These are phyloP conservation scores for Entomyzon cyanotis DNA, from an alignment of 2,113 vertebrate species.

Conservation along the genomic window DNA sequence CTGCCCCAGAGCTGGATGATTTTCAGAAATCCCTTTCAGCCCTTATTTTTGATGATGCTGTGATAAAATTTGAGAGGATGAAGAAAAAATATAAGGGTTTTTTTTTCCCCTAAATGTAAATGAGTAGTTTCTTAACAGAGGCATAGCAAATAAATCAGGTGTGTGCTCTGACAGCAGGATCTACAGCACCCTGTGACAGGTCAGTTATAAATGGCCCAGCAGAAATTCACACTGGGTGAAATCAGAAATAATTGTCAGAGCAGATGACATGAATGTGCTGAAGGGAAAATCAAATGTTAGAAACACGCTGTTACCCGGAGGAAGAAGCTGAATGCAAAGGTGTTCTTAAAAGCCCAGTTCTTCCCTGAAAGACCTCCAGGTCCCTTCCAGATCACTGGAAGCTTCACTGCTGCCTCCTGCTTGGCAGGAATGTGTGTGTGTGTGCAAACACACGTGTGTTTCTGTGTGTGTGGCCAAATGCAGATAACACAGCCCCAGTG, in stretches of 20 bases:
- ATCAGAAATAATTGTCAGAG: neutral
- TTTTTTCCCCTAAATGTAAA: neutral
- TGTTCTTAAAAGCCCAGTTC: neutral
- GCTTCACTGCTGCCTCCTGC: neutral
- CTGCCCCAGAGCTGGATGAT: neutral
- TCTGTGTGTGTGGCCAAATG: neutral
- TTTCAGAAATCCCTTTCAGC: neutral
- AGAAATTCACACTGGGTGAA: neutral
- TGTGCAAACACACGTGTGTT: rapidly evolving
- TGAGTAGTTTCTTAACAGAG: neutral
- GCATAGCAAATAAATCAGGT: neutral
- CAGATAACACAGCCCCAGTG: rapidly evolving
- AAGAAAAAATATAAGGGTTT: neutral
- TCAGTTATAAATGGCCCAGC: neutral
- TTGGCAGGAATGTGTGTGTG: neutral
- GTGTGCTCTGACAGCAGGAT: neutral
- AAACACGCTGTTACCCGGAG: neutral
- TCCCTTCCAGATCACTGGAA: neutral
- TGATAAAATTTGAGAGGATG: neutral
- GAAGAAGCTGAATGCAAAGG: neutral
- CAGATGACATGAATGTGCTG: neutral
- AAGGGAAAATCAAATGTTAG: neutral
- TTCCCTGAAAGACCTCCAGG: neutral
- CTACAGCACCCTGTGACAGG: neutral
- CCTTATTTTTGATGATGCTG: neutral